Base-by-base conservation (phyloP, 2,797 vertebrate species). In the Silurus aristotelis region DNA sequence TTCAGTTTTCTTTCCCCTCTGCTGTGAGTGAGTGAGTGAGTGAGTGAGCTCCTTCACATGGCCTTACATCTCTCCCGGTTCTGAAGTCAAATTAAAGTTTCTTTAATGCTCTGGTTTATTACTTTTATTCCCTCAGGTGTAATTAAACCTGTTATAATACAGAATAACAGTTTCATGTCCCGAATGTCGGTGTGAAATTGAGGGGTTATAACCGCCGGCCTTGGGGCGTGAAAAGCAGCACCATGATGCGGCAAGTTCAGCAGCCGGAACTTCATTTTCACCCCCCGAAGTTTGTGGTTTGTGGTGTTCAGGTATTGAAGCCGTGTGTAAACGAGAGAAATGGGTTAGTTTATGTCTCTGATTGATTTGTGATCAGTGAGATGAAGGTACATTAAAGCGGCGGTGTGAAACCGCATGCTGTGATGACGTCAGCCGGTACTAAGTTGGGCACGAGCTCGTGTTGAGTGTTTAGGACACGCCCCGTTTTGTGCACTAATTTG, bases 201-300 rank as follows among this genome's bases (percentile, higher is more conserved):
- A 6, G 17, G 0, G 0, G 56, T 76, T 27, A 20, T 52, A 27
- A 56, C 5, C 5, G 7, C 43, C 73, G 73, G 75, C 81, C 56
- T 83, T 68, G 46, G 85, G 83, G 60, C 31, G 75, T 77, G 75
- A 77, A 67, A 17, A 38, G 73, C 38, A 84, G 83, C 66, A 72
- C 48, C 85, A 79, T 88, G 85, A 91, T 89, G 89, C 84, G 78
- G 87, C 89, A 89, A 68, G 82, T 84, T 87, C 56, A 0, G 8
- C 7, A 72, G 27, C 43, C 5, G 56, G 67, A 20, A 22, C 5
- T 60, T 22, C 5, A 7, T 19, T 43, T 0, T 3, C 0, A 1
- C 0, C 10, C 13, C 0, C 15, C 27, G 72, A 17, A 60, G 25
- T 60, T 31, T 58, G 19, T 7, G 14, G 17, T 43, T 31, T 58